These are phyloP conservation scores for Lycodopsis pacificus DNA, from an alignment of 2,797 vertebrate species.

Conservation along the genomic window DNA sequence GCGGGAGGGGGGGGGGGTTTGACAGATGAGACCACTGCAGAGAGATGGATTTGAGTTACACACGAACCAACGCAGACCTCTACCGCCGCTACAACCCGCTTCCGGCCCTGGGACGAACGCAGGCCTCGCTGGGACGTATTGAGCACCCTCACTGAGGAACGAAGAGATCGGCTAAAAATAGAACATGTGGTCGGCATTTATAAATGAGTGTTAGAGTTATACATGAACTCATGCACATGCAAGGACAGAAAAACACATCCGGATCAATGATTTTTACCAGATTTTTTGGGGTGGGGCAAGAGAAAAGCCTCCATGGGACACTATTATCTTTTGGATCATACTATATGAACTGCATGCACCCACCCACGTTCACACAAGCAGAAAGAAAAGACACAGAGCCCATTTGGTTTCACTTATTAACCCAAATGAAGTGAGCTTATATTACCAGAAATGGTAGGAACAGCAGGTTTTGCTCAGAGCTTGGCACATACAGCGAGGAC, in stretches of 20 bases:
- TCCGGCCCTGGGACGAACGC: conserved; percentile 55
- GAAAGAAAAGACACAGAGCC: conserved; percentile 31
- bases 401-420: conserved; percentile 82
- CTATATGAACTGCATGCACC: conserved; percentile 33
- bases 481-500: conserved; percentile 67
- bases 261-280: conserved; percentile 30
- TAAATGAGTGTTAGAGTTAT: conserved; percentile 62
- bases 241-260: conserved; percentile 35
- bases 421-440: conserved; percentile 78
- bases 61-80: conserved; percentile 44
- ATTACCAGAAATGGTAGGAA: conserved; percentile 79
- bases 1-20: conserved; percentile 5
- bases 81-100: conserved; percentile 24
- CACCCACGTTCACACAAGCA: conserved; percentile 38
- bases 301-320: conserved; percentile 15
- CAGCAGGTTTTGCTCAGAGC: conserved; percentile 79
- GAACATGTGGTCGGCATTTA: conserved; percentile 64
- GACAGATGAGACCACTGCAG: conserved; percentile 60
- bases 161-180: conserved; percentile 65
- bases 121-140: conserved; percentile 25
- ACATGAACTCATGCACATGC: conserved; percentile 49
- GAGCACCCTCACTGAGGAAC: conserved; percentile 35
- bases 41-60: conserved; percentile 72
- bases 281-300: background rate
- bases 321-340: conserved; percentile 2